Evolutionary conservation across 2,888 invertebrate genomes (phyloP).

Genomic region (Mantis religiosa): DNA sequence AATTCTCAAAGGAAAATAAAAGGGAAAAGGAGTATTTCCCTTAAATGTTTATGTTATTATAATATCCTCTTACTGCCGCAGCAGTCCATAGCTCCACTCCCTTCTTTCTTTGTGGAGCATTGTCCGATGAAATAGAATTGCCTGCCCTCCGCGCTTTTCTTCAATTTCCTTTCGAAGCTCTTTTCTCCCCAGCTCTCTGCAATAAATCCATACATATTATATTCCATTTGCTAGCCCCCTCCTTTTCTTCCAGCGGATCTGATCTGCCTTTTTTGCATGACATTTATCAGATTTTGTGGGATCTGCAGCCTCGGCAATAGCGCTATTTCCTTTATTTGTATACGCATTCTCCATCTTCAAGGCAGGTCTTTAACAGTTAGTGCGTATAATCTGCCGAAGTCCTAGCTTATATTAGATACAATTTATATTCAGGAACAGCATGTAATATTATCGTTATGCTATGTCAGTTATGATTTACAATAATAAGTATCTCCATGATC

Average conservation of each 20-base stretch:
- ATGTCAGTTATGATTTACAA: too few species aligned
- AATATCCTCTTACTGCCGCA: not conserved
- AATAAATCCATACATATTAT: not conserved
- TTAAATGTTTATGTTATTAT: not conserved
- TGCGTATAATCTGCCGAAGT: too few species aligned
- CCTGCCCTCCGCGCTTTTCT: not conserved
- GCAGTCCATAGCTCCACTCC: not conserved
- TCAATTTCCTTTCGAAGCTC: not conserved
- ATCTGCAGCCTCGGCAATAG: not conserved
- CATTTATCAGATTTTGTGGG: conserved; percentile 8
- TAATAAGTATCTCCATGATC: too few species aligned
- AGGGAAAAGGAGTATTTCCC: not conserved
- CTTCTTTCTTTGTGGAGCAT: not conserved
- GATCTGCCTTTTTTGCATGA: conserved; percentile 6
- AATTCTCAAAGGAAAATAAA: not conserved
- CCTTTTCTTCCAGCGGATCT: not conserved
- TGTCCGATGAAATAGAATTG: not conserved
- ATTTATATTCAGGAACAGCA: too few species aligned
- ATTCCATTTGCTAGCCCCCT: not conserved
- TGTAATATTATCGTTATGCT: too few species aligned
- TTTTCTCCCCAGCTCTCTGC: not conserved
- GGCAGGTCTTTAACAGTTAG: too few species aligned
- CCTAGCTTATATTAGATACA: too few species aligned
- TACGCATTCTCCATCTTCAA: too few species aligned
- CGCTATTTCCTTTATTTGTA: not conserved